Evolutionary conservation across 2,888 invertebrate species (phyloP).

Genomic region (Tribolium freemani): DNA sequence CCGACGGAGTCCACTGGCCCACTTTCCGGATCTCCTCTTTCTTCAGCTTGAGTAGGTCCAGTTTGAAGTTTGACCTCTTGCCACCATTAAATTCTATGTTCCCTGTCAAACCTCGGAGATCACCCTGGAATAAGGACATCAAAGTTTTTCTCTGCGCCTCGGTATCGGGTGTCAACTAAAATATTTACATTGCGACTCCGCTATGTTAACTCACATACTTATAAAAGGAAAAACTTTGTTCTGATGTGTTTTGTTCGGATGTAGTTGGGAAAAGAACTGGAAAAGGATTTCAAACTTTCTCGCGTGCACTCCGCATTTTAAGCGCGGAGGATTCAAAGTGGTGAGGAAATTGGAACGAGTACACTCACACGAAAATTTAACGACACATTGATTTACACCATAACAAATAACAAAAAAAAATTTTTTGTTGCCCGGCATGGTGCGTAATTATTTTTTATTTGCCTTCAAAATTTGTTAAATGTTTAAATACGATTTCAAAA

Average conservation of each 20-base stretch:
- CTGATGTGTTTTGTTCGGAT: constrained; percentile 39
- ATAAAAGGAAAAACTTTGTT: constrained; percentile 31
- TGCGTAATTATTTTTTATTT: too few species aligned
- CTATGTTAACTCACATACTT: constrained; percentile 17
- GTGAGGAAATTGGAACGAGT: constrained; percentile 34
- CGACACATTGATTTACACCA: too few species aligned
- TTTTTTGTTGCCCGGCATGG: too few species aligned
- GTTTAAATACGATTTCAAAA: too few species aligned
- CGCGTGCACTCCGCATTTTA: constrained; percentile 40
- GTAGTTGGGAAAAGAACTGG: constrained; percentile 25
- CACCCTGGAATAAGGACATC: constrained; percentile 72
- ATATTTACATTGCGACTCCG: constrained; percentile 30
- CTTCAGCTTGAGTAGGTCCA: constrained; percentile 87
- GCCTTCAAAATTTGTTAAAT: too few species aligned
- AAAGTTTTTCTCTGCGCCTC: background rate
- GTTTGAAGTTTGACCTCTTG: constrained; percentile 84
- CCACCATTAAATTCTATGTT: constrained; percentile 90
- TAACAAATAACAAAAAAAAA: too few species aligned
- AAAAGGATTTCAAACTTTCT: constrained; percentile 42
- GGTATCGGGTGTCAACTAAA: constrained; percentile 25
- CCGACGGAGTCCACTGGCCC: constrained; percentile 84
- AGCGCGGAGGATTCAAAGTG: constrained; percentile 26
- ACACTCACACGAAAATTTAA: constrained; percentile 8
- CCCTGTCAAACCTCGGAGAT: constrained; percentile 89
- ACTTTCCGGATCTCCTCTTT: constrained; percentile 85